phyloP scores from a whole-genome alignment of 2,113 vertebrate genomes.

The Calidris pygmaea region DNA sequence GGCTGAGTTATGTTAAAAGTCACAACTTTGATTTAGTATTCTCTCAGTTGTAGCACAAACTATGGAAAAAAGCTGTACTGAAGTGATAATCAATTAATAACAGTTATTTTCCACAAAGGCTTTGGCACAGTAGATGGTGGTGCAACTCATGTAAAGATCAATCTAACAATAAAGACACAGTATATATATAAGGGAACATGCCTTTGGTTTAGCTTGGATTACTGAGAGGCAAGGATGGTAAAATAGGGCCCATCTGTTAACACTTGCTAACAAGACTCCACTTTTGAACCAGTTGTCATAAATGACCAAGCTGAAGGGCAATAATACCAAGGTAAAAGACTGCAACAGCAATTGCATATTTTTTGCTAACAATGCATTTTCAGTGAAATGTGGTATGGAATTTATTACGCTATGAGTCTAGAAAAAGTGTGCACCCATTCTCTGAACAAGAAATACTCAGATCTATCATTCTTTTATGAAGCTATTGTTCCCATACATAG shows the following conservation, averaged over 20 bases:
- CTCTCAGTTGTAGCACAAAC: background rate
- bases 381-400: background rate
- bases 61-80: background rate
- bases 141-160: background rate
- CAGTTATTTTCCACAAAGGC: background rate
- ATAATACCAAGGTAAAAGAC: background rate
- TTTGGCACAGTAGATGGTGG: background rate
- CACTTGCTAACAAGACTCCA: background rate
- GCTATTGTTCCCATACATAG: background rate
- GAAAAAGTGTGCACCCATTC: fast-evolving
- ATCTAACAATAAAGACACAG: background rate
- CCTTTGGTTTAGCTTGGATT: background rate
- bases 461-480: background rate
- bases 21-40: background rate
- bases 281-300: background rate
- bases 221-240: background rate
- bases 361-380: background rate
- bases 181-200: no score
- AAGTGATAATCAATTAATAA: background rate
- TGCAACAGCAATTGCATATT: background rate
- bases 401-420: background rate
- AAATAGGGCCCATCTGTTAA: background rate
- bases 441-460: background rate
- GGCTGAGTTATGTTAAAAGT: background rate
- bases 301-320: background rate